Evolutionary conservation across 2,113 vertebrate species (phyloP).

Genomic region (Irena cyanogastra): DNA sequence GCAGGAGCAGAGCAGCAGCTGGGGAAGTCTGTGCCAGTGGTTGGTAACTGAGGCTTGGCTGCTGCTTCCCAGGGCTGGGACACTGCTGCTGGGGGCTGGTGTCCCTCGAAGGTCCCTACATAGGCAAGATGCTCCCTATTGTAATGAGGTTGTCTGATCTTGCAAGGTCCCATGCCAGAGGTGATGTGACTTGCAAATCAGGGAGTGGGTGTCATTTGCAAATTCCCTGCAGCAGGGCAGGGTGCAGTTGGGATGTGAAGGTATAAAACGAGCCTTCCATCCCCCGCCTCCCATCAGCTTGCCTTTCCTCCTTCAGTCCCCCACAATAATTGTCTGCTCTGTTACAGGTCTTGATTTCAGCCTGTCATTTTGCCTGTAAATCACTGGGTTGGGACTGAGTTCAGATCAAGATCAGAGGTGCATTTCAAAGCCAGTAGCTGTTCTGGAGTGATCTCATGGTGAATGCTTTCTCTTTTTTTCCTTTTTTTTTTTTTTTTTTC

Average conservation of each 20-base stretch:
- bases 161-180: neutral
- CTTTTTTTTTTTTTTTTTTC: neutral
- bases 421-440: neutral
- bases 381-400: neutral
- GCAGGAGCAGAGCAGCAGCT: neutral
- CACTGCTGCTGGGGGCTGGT: neutral
- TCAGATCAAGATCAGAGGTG: neutral
- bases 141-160: neutral
- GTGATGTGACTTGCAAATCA: slow-evolving; percentile 49
- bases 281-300: neutral
- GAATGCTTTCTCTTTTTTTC: neutral
- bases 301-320: neutral
- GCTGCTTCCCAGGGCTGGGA: no score
- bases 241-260: neutral
- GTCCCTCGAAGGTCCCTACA: neutral
- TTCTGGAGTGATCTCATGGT: neutral
- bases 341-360: neutral
- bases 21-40: neutral
- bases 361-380: neutral
- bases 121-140: neutral
- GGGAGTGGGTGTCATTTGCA: slow-evolving; percentile 49
- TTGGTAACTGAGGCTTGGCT: no score
- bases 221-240: slow-evolving; percentile 8
- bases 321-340: neutral
- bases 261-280: neutral